These are phyloP conservation scores for Alces alces DNA, from an alignment of 2,113 vertebrate genomes.

Conservation along the genomic window DNA sequence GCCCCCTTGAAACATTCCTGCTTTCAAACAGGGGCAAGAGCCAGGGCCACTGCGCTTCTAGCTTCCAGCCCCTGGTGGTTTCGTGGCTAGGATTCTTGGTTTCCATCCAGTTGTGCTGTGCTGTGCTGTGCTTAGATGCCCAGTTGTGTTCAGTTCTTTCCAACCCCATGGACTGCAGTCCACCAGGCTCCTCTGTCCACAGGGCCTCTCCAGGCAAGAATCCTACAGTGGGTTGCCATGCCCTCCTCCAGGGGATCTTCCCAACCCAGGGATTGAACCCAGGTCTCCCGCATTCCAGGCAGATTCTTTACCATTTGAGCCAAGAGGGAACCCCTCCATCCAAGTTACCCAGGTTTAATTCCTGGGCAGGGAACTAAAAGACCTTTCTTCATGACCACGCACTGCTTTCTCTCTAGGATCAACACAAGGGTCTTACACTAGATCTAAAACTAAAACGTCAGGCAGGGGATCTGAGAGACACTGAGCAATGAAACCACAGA, in stretches of 20 bases:
- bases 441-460: background rate
- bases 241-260: background rate
- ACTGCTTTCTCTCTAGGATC: background rate
- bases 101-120: background rate
- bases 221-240: background rate
- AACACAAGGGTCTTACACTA: background rate
- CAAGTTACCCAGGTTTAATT: background rate
- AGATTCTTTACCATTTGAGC: background rate
- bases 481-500: rapidly evolving
- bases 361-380: background rate
- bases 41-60: background rate
- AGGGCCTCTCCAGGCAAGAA: background rate
- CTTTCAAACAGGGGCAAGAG: background rate
- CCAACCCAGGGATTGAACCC: background rate
- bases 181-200: background rate
- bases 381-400: background rate
- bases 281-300: background rate
- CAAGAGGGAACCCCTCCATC: background rate
- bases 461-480: background rate
- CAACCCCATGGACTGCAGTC: background rate
- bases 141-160: background rate
- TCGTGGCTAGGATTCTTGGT: background rate
- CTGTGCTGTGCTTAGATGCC: rapidly evolving
- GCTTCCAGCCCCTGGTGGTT: background rate
- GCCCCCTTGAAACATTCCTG: background rate